phyloP scores from a whole-genome alignment of 2,888 invertebrate species.

The Phytoseiulus persimilis region DNA sequence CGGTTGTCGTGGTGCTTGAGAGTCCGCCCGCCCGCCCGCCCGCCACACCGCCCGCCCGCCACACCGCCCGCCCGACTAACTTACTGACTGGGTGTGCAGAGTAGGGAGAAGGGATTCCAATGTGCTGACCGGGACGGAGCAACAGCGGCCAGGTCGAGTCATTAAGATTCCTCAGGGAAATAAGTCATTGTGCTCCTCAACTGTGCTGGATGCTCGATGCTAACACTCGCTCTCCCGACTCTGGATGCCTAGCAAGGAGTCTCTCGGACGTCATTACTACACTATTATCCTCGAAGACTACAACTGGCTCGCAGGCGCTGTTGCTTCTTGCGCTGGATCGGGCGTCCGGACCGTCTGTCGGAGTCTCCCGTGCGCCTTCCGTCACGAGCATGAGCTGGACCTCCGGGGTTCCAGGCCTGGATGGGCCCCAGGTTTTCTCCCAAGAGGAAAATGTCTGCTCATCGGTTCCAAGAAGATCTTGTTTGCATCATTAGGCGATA shows the following conservation, averaged over 20 bases:
- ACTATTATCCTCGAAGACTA: not conserved
- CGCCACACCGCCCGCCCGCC: not conserved
- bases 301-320: not conserved
- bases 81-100: too few relatives aligned
- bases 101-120: not conserved
- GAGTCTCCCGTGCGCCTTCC: not conserved
- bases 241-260: not conserved
- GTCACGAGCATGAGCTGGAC: too few relatives aligned
- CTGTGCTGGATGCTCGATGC: slow-evolving; percentile 8
- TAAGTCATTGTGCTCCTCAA: slow-evolving; percentile 34
- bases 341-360: not conserved
- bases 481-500: too few relatives aligned
- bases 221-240: not conserved
- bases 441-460: too few relatives aligned
- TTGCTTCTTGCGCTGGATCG: too few relatives aligned
- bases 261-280: not conserved
- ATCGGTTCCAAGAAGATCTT: too few relatives aligned
- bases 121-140: not conserved
- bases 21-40: not conserved
- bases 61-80: not conserved
- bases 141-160: slow-evolving; percentile 15
- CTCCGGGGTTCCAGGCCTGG: too few relatives aligned
- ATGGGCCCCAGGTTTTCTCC: too few relatives aligned
- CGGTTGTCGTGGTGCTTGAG: not conserved
- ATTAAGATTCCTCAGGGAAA: slow-evolving; percentile 39